Evolutionary conservation across 2,113 vertebrate genomes (phyloP), one percentile per base, ranked within the genome.

Genomic region (Dermatemys mawii): DNA sequence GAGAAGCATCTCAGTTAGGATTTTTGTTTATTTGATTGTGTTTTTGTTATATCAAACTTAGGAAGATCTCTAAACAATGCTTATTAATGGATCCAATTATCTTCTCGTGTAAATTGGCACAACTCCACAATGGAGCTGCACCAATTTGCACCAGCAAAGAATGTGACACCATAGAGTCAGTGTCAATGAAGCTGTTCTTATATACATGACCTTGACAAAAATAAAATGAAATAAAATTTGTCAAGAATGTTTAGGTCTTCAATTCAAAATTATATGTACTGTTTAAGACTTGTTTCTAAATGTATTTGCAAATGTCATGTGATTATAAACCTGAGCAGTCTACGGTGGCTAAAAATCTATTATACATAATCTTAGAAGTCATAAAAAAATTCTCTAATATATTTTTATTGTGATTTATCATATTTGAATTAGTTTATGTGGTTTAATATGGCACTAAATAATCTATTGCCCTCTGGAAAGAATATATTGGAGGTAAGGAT

Each of bases 341-440:
- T 70, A 80, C 86, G 48, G 81, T 8, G 53, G 12, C 48, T 92
- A 88, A 76, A 93, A 29, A 55, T 70, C 21, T 21, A 84, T 90
- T 60, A 91, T 3, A 26, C 14, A 9, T 2, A 50, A 73, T 76
- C 60, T 93, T 90, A 92, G 55, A 96, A 93, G 78, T 90, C 44
- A 84, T 21, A 35, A 84, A 93, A 29, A 93, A 91, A 95, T 2
- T 11, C 11, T 49, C 35, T 21, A 4, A 60, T 75, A 29, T 1
- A 35, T 57, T 94, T 12, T 50, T 55, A 81, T 46, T 87, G 6
- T 49, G 83, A 91, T 85, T 88, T 88, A 80, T 90, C 84, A 21
- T n/a, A 67, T 87, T 53, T 93, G 48, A 95, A 60, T 93, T 90
- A 93, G 29, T 11, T 88, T 90, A 83, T 89, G 5, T 86, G 60